Conservation (phyloP, 2,797 vertebrate species). For the Mormyrus hasselquistii region DNA sequence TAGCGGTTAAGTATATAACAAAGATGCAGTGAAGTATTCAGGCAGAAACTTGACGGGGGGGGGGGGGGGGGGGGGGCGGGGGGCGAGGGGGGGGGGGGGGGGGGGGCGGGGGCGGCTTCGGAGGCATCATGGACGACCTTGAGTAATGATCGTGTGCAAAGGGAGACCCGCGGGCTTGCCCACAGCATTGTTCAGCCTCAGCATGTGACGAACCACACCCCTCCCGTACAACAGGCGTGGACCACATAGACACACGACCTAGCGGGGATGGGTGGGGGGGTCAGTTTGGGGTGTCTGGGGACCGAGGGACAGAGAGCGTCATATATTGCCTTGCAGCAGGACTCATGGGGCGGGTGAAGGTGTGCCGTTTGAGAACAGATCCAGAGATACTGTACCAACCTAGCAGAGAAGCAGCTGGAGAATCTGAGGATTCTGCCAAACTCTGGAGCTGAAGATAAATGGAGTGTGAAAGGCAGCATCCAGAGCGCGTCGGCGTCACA, state of each 20-base stretch:
- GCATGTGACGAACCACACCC: neutral
- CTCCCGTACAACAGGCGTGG: neutral
- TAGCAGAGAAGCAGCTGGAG: neutral
- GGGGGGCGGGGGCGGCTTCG: too few species aligned
- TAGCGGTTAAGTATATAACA: neutral
- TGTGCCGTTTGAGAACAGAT: neutral
- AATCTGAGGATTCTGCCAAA: neutral
- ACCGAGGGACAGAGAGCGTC: neutral
- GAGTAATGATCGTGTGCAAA: neutral
- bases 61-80: neutral
- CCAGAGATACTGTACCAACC: neutral
- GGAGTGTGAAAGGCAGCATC: neutral
- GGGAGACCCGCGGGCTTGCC: neutral
- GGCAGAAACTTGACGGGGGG: neutral
- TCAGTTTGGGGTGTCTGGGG: neutral
- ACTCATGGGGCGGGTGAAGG: neutral
- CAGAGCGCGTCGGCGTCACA: neutral
- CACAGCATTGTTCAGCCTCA: neutral
- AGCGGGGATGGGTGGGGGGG: too few species aligned
- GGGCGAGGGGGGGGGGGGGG: too few species aligned
- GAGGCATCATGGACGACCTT: neutral
- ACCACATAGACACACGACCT: neutral
- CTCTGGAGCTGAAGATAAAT: neutral
- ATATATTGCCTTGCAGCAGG: neutral
- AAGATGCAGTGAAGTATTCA: neutral